Percentiles rank a stretch among this genome's conserved stretches.
Evolutionary conservation across 2,888 invertebrate species (phyloP).

Genomic region (Hermaeophaga mercurialis): DNA sequence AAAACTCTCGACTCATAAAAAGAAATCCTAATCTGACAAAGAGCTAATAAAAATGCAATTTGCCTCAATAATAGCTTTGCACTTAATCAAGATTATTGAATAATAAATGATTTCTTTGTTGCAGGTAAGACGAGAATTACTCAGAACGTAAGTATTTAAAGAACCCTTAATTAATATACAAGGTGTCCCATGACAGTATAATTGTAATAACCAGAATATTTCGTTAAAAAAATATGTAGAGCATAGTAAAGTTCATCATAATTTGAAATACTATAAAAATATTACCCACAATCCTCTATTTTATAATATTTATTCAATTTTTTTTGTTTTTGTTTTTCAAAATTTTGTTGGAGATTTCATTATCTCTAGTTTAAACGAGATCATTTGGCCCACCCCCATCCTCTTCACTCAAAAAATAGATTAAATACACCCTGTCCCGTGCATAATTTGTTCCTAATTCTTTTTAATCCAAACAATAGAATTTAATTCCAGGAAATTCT

Average conservation of each 20-base stretch:
- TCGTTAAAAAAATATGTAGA: no score
- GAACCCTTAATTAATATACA: neutral
- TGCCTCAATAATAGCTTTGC: slow-evolving; percentile 1
- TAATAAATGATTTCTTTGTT: slow-evolving; percentile 25
- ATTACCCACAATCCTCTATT: no score
- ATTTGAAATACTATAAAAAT: no score
- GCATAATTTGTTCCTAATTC: slow-evolving; percentile 35
- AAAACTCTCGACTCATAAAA: neutral
- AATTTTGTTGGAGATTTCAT: no score
- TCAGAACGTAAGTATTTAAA: slow-evolving; percentile 10
- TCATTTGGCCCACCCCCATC: neutral
- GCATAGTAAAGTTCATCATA: no score
- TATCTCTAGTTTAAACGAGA: no score
- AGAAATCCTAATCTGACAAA: neutral
- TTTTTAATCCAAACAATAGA: slow-evolving; percentile 38
- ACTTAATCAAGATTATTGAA: slow-evolving; percentile 12
- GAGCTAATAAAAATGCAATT: slow-evolving; percentile 4
- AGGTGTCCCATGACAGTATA: no score
- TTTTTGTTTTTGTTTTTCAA: no score
- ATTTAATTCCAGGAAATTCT: slow-evolving; percentile 29
- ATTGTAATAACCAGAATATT: no score
- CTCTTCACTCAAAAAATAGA: slow-evolving; percentile 7
- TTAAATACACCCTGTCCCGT: slow-evolving; percentile 18
- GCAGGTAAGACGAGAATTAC: slow-evolving; percentile 19
- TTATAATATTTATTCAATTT: no score